Evolutionary conservation across 2,888 invertebrate genomes (phyloP).

Genomic region (Drosophila merina): DNA sequence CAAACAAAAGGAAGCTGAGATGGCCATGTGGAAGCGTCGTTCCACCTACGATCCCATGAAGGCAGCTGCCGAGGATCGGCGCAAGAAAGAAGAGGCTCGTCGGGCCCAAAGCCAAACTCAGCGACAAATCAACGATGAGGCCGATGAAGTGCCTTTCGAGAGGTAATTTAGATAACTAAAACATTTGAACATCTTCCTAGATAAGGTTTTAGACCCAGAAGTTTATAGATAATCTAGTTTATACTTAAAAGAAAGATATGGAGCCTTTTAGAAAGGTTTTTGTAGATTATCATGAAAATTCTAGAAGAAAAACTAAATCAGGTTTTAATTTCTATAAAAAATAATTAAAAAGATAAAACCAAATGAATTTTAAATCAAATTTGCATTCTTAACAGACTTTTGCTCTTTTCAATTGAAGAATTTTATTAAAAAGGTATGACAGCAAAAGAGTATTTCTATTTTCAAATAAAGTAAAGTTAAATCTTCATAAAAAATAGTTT

Average conservation of each 20-base stretch:
- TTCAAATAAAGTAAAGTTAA: background rate
- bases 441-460: background rate
- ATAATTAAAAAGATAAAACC: background rate
- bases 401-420: constrained; percentile 35
- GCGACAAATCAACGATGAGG: constrained; percentile 55
- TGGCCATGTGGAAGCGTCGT: constrained; percentile 97
- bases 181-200: background rate
- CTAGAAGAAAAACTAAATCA: background rate
- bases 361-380: background rate
- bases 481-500: background rate
- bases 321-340: background rate
- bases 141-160: constrained; percentile 73
- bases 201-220: background rate
- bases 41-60: constrained; percentile 98
- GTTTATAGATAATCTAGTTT: background rate
- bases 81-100: constrained; percentile 86
- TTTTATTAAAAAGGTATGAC: constrained; percentile 28
- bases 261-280: background rate
- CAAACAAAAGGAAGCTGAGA: constrained; percentile 90
- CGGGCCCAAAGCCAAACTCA: constrained; percentile 69
- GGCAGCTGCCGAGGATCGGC: constrained; percentile 94
- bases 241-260: background rate
- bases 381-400: constrained; percentile 8
- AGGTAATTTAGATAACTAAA: constrained; percentile 69
- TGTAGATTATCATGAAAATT: background rate